These are phyloP conservation scores for Drosophila kikkawai DNA, from an alignment of 1,140 invertebrate genomes.

Conservation along the genomic window DNA sequence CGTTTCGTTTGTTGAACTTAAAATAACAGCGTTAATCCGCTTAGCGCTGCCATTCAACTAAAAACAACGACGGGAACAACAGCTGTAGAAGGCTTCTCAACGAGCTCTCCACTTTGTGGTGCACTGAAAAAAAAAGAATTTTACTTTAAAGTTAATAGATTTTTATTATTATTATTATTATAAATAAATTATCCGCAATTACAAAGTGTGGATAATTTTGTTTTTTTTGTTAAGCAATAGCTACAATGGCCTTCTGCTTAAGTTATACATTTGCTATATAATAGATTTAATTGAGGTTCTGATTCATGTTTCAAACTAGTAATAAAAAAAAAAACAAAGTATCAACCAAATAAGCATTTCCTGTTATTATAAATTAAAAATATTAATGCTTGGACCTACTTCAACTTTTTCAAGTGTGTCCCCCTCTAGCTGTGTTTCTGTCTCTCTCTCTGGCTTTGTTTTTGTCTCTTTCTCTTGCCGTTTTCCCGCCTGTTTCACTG, in stretches of 20 bases:
- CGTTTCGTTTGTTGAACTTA: slow-evolving; percentile 82
- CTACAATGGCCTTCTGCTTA: too few relatives aligned
- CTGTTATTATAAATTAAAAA: not conserved
- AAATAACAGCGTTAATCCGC: slow-evolving; percentile 83
- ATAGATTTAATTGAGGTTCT: not conserved
- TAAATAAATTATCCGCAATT: too few relatives aligned
- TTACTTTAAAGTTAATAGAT: not conserved
- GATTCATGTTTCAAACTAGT: too few relatives aligned
- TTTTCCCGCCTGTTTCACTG: not conserved
- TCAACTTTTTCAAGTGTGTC: slow-evolving; percentile 1
- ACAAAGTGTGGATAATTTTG: too few relatives aligned
- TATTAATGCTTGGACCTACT: not conserved
- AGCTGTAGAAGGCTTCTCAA: slow-evolving; percentile 37
- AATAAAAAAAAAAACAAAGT: too few relatives aligned
- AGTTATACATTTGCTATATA: too few relatives aligned
- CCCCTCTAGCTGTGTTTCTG: not conserved
- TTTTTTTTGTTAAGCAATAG: too few relatives aligned
- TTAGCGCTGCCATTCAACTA: slow-evolving; percentile 77
- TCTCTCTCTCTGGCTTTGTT: slow-evolving; percentile 9
- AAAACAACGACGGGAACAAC: slow-evolving; percentile 62
- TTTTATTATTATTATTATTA: too few relatives aligned
- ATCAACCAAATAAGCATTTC: not conserved
- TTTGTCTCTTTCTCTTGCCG: slow-evolving; percentile 7
- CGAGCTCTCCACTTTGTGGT: slow-evolving; percentile 16
- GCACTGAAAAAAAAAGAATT: not conserved